These are phyloP conservation scores for Athalia rosae DNA, from an alignment of 2,888 invertebrate genomes.

Conservation along the genomic window DNA sequence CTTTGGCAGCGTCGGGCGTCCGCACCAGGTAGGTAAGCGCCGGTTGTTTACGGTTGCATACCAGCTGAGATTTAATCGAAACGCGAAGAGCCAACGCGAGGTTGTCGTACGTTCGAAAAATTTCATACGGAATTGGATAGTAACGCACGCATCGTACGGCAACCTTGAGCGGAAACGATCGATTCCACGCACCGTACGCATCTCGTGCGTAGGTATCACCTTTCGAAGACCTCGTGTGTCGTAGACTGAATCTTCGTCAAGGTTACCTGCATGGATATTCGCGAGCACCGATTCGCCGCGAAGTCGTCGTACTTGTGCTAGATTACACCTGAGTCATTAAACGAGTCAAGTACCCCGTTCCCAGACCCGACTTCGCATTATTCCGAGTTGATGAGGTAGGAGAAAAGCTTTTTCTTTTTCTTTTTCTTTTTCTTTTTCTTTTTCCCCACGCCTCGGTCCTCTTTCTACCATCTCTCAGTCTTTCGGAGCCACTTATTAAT, in stretches of 20 bases:
- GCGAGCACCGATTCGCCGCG: constrained; percentile 21
- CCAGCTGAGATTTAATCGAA: constrained; percentile 21
- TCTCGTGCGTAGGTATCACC: background rate
- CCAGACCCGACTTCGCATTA: constrained; percentile 16
- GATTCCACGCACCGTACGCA: constrained; percentile 15
- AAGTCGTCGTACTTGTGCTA: constrained; percentile 35
- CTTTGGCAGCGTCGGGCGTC: constrained; percentile 11
- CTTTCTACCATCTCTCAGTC: background rate
- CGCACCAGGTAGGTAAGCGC: background rate
- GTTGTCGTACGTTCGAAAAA: constrained; percentile 34
- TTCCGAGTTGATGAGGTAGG: constrained; percentile 32
- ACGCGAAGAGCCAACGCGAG: constrained; percentile 25
- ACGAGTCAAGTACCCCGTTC: constrained; percentile 26
- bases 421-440: constrained; percentile 29
- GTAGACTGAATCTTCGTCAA: constrained; percentile 23
- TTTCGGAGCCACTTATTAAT: constrained; percentile 54
- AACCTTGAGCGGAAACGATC: too few species aligned
- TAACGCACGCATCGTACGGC: too few species aligned
- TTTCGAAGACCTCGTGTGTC: constrained; percentile 22
- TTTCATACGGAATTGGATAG: too few species aligned
- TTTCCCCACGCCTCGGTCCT: background rate
- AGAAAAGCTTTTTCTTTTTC: constrained; percentile 19
- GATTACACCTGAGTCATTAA: constrained; percentile 41
- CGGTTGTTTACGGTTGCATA: background rate
- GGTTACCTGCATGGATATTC: constrained; percentile 37